Evolutionary conservation across 2,888 invertebrate genomes (phyloP).

Genomic region (Perithous albicinctus): DNA sequence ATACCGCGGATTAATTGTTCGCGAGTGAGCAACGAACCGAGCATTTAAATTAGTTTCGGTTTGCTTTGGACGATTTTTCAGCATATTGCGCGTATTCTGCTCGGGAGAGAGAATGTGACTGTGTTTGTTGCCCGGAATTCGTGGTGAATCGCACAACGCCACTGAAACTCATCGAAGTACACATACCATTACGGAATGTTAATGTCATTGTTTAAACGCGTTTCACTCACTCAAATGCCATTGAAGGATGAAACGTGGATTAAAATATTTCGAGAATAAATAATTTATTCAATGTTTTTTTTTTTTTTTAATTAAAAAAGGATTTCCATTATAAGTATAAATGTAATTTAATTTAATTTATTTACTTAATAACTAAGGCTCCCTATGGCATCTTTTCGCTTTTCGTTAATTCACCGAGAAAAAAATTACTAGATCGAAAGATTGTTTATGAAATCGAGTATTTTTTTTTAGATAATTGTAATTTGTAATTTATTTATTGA

Average conservation of each 20-base stretch:
- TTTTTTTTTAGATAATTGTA: too few species aligned
- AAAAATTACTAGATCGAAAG: too few species aligned
- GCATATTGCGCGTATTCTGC: conserved; percentile 59
- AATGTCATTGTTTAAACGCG: conserved; percentile 39
- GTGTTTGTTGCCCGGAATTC: conserved; percentile 40
- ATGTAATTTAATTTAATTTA: too few species aligned
- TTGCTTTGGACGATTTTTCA: conserved; percentile 81
- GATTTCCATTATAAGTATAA: too few species aligned
- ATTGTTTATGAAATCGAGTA: too few species aligned
- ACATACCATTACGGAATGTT: conserved; percentile 55
- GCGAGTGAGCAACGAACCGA: conserved; percentile 60
- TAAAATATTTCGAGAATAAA: too few species aligned
- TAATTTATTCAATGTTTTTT: neutral
- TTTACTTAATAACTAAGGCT: too few species aligned
- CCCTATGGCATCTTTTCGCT: too few species aligned
- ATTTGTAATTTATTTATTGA: too few species aligned
- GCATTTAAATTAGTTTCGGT: conserved; percentile 81
- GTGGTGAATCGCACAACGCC: conserved; percentile 4
- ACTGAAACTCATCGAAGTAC: conserved; percentile 54
- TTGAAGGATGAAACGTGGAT: neutral
- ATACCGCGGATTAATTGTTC: conserved; percentile 83
- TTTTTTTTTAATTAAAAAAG: too few species aligned
- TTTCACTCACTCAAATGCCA: neutral
- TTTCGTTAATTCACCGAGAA: too few species aligned
- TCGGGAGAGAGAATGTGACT: conserved; percentile 28